phyloP scores from a whole-genome alignment of 2,888 invertebrate species.

The Epinotia nisella region DNA sequence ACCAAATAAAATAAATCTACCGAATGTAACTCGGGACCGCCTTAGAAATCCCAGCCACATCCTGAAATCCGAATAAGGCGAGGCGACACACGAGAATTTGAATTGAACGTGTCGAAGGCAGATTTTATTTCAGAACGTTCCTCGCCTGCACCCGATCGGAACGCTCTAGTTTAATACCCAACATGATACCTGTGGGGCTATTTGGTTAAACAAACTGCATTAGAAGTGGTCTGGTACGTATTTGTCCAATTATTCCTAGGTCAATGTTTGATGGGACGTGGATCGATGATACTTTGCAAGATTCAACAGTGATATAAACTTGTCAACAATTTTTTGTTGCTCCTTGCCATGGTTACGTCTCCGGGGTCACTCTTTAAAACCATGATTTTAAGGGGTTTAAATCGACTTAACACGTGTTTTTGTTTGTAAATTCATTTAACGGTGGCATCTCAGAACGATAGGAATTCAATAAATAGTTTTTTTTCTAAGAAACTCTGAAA shows the following conservation, averaged over 20 bases:
- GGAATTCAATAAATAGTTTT: no score
- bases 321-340: no score
- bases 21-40: not conserved
- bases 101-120: conserved; percentile 29
- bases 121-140: conserved; percentile 51
- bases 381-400: no score
- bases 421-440: no score
- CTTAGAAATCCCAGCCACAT: conserved; percentile 50
- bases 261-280: no score
- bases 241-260: not conserved
- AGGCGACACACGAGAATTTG: conserved; percentile 50
- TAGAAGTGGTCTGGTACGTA: not conserved
- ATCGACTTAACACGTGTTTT: no score
- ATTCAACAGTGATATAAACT: no score
- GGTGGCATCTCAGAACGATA: no score
- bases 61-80: conserved; percentile 58
- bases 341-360: no score
- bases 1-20: not conserved
- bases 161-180: conserved; percentile 64
- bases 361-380: no score
- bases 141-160: conserved; percentile 58
- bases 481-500: no score
- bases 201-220: not conserved
- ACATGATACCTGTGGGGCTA: conserved; percentile 56
- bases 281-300: no score